phyloP scores from a whole-genome alignment of 2,888 invertebrate genomes.

The Cynaeus angustus region DNA sequence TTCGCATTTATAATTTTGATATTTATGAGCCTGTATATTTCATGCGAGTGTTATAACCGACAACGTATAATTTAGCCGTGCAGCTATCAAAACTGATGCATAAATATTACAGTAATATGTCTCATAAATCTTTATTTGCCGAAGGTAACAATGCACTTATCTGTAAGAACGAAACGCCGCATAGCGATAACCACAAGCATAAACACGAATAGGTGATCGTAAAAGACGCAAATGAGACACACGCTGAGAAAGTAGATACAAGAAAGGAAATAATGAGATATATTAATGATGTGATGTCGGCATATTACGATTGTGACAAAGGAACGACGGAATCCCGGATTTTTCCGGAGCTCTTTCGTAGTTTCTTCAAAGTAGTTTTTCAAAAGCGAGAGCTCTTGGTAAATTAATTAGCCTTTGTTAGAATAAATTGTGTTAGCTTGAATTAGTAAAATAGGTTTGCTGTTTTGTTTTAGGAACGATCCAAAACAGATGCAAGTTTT shows the following conservation, averaged over 20 bases:
- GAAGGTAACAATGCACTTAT: slow-evolving; percentile 49
- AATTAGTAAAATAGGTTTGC: slow-evolving; percentile 17
- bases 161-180: slow-evolving; percentile 34
- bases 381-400: slow-evolving; percentile 16
- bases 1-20: slow-evolving; percentile 4
- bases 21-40: slow-evolving; percentile 27
- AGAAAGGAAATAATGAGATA: slow-evolving; percentile 36
- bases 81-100: slow-evolving; percentile 31
- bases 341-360: slow-evolving; percentile 8
- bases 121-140: slow-evolving; percentile 40
- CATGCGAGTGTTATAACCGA: slow-evolving; percentile 25
- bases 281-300: slow-evolving; percentile 14
- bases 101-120: slow-evolving; percentile 34
- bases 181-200: slow-evolving; percentile 21
- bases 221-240: slow-evolving; percentile 45
- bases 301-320: slow-evolving; percentile 5
- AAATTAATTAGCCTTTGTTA: slow-evolving; percentile 40
- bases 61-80: slow-evolving; percentile 34
- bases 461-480: slow-evolving; percentile 9
- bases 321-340: slow-evolving; percentile 1
- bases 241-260: slow-evolving; percentile 41
- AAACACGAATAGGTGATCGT: slow-evolving; percentile 49
- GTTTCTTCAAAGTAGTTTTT: slow-evolving; percentile 37
- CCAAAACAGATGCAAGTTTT: slow-evolving; percentile 25
- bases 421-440: slow-evolving; percentile 27